These are phyloP conservation scores for Trinorchestia longiramus DNA, from an alignment of 1,140 invertebrate genomes.

Conservation along the genomic window DNA sequence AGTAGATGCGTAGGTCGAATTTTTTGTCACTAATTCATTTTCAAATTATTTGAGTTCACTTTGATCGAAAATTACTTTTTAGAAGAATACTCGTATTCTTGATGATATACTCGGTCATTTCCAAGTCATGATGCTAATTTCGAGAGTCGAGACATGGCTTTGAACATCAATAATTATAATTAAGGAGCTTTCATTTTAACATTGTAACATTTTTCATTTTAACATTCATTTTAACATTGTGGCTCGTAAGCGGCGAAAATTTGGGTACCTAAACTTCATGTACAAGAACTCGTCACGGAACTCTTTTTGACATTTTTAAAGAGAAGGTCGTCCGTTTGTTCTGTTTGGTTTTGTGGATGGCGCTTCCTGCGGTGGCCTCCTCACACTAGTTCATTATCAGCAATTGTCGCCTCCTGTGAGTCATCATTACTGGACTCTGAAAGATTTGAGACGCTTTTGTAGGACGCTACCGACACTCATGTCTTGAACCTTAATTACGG, in stretches of 20 bases:
- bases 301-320: background rate
- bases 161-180: background rate
- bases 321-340: background rate
- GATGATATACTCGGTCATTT: background rate
- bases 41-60: background rate
- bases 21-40: background rate
- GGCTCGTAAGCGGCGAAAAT: background rate
- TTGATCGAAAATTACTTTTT: background rate
- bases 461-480: background rate
- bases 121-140: background rate
- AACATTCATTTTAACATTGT: no score
- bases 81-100: background rate
- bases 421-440: slow-evolving; percentile 11
- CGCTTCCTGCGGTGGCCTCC: background rate
- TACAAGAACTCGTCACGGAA: background rate
- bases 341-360: background rate
- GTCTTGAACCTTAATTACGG: background rate
- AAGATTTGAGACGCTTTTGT: background rate
- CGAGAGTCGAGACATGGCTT: background rate
- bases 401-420: slow-evolving; percentile 18
- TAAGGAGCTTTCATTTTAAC: background rate
- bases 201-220: no score
- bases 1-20: background rate
- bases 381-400: slow-evolving; percentile 21
- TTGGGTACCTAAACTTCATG: background rate